Percentiles rank a stretch among this genome's conserved stretches.
Evolutionary conservation across 2,888 invertebrate genomes (phyloP).

Genomic region (Ormyrus labotus): DNA sequence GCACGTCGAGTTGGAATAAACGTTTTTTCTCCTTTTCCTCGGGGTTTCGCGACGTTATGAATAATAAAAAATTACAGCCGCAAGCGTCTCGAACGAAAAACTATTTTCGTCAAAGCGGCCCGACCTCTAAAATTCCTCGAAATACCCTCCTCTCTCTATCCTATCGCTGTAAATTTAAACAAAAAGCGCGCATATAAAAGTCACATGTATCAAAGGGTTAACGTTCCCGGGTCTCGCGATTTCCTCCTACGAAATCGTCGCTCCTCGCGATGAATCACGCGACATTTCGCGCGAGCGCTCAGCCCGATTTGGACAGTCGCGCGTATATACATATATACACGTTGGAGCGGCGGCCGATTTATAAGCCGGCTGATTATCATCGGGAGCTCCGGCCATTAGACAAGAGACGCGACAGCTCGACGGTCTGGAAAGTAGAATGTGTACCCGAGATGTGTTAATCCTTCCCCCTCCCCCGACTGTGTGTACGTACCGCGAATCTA

Average conservation of each 20-base stretch:
- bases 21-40: not conserved
- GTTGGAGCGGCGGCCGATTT: not conserved
- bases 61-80: constrained; percentile 3
- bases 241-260: not conserved
- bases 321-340: not conserved
- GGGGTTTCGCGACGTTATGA: not conserved
- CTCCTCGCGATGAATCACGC: not conserved
- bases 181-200: not conserved
- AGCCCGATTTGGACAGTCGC: not conserved
- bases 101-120: too few relatives aligned
- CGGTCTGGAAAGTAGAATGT: too few relatives aligned
- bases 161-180: too few relatives aligned
- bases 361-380: constrained; percentile 23
- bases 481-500: too few relatives aligned
- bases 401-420: too few relatives aligned
- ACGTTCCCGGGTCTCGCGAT: not conserved
- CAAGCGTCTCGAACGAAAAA: not conserved
- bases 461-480: too few relatives aligned
- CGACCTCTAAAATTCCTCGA: not conserved
- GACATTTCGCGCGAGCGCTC: not conserved
- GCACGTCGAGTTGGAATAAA: constrained; percentile 1
- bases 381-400: not conserved
- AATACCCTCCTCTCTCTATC: too few relatives aligned
- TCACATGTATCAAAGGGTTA: not conserved
- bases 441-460: too few relatives aligned